Percentiles rank a stretch among this genome's conserved stretches.
Evolutionary conservation across 2,888 invertebrate genomes (phyloP).

Genomic region (Ganaspis brasiliensis): DNA sequence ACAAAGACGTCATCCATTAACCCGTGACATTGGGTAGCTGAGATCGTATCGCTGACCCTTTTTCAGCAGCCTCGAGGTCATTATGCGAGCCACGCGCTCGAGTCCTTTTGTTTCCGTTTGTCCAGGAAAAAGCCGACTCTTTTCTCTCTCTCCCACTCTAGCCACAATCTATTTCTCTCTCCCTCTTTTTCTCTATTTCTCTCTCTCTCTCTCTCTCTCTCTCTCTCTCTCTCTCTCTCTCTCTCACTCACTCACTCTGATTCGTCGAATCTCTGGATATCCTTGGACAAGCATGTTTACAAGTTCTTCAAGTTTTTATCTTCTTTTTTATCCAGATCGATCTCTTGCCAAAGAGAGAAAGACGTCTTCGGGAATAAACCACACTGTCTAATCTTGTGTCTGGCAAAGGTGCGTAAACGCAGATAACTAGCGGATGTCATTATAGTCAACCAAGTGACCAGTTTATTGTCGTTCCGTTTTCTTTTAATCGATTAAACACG

Average conservation of each 20-base stretch:
- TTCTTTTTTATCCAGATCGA: slow-evolving; percentile 3
- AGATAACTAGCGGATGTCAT: slow-evolving; percentile 27
- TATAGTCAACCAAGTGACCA: slow-evolving; percentile 13
- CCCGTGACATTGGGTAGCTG: slow-evolving; percentile 42
- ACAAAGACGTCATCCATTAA: slow-evolving; percentile 42
- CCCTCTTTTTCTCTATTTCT: too few species aligned
- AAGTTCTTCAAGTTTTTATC: slow-evolving; percentile 16
- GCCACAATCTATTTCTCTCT: too few species aligned
- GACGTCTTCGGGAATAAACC: slow-evolving; percentile 21
- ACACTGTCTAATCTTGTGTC: slow-evolving; percentile 14
- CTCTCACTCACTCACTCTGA: slow-evolving; percentile 39
- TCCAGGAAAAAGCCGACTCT: slow-evolving; percentile 35
- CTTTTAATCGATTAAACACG: slow-evolving; percentile 21
- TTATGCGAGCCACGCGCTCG: slow-evolving; percentile 40
- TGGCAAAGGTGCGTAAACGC: slow-evolving; percentile 10
- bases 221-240: slow-evolving; percentile 27
- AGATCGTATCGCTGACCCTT: slow-evolving; percentile 38
- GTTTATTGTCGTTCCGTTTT: slow-evolving; percentile 5
- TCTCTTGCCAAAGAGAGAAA: background rate
- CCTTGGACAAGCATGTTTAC: slow-evolving; percentile 40
- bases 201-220: too few species aligned
- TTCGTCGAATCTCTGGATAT: slow-evolving; percentile 36
- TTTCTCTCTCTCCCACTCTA: slow-evolving; percentile 37
- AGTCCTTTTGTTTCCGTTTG: slow-evolving; percentile 35
- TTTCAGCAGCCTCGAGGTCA: slow-evolving; percentile 38